A percentile compares a stretch with the other conserved stretches of the same genome.
These are phyloP conservation scores for Spisula subtruncata DNA, from an alignment of 2,888 invertebrate genomes.

Conservation along the genomic window DNA sequence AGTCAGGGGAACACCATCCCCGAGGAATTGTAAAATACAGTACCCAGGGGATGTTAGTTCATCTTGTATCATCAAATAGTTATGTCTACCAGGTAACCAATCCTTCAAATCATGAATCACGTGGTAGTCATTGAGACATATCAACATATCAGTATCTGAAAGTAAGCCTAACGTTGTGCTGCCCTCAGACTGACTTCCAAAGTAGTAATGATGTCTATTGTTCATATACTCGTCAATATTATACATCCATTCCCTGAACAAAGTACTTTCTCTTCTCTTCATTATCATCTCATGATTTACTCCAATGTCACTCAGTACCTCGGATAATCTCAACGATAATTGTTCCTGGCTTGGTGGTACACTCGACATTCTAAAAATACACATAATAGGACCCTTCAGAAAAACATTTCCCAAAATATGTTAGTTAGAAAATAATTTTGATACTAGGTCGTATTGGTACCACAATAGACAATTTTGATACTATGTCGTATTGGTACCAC, in stretches of 20 bases:
- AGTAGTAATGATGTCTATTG: background rate
- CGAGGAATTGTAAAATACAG: background rate
- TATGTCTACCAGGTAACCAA: background rate
- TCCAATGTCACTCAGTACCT: background rate
- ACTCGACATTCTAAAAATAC: background rate
- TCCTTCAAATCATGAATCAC: slow-evolving; percentile 14
- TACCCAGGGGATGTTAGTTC: slow-evolving; percentile 17
- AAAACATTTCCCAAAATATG: too few species aligned
- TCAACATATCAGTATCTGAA: background rate
- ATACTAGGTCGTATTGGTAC: too few species aligned
- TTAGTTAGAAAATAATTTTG: too few species aligned
- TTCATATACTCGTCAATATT: background rate
- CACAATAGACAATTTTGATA: too few species aligned
- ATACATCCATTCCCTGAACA: background rate
- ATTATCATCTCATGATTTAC: background rate
- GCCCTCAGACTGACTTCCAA: background rate
- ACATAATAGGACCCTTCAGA: too few species aligned
- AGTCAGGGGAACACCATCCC: background rate
- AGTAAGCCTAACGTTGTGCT: slow-evolving; percentile 5
- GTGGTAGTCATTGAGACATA: background rate
- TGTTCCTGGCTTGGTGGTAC: background rate
- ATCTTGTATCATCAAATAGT: slow-evolving; percentile 24
- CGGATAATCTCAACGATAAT: background rate
- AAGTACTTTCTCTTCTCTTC: background rate
- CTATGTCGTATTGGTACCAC: too few species aligned